Evolutionary conservation across 2,888 invertebrate species (phyloP), one percentile per base, ranked within the genome.

Genomic region (Drosophila anomelani): DNA sequence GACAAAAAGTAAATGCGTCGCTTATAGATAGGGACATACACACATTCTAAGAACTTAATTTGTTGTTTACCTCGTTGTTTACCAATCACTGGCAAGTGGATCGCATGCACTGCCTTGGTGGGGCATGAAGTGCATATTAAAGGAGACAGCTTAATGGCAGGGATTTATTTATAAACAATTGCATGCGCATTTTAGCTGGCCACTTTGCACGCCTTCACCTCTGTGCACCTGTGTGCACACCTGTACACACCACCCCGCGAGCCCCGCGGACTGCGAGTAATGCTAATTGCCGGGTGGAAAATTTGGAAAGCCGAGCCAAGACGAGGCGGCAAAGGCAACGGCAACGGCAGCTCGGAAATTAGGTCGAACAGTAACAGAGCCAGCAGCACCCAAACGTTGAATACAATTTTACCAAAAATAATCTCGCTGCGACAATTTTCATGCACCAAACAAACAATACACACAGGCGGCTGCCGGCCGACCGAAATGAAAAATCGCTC

Each of bases 351-450:
- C 73, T 73, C 79, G 72, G 68, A 81, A 81, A 81, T 81, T 81
- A 85, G 81, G 81, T 81, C 81, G 88, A 73, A 61, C 73, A 76
- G 59, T 55, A 71, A 76, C 68, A 66, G 17, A 47, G n/a, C 26
- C 47, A 49, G 29, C 49, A 49, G 29, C 47, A 12, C n/a, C 17
- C 62, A 53, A 71, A 26, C 4, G 70, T 66, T 68, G 76, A 81
- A 81, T 73, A 87, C 75, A 86, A 74, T 88, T 77, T 77, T 84
- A 84, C 89, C 89, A 88, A 84, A 84, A 84, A 84, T 86, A 84
- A 86, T 86, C 87, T 88, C 69, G 55, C 68, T 78, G 88, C 71
- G 85, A 84, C 81, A 84, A 71, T 75, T 78, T 72, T 77, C 77
- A 62, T 81, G 81, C 81, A 78, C 39, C 70, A 67, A 72, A 53